A percentile compares a stretch with the other conserved stretches of the same genome.
Conservation (phyloP, 2,888 invertebrate genomes). For the Caenorhabditis sp. region DNA sequence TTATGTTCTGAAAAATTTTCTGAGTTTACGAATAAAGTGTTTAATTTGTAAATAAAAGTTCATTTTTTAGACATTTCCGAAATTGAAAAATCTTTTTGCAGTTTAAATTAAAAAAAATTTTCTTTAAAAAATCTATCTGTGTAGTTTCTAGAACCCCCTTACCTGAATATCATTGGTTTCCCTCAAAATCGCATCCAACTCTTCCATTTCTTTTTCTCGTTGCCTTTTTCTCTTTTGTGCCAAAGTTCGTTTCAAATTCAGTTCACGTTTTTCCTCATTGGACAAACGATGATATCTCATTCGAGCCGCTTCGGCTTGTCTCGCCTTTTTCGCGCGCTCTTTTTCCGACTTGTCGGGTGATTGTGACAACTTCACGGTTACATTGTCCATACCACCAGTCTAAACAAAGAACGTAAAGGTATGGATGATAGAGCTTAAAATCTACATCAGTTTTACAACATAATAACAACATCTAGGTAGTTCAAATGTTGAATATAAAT, state of each 20-base stretch:
- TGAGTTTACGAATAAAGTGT: no score
- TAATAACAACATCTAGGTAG: neutral
- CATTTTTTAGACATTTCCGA: no score
- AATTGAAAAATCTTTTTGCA: no score
- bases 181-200: conserved; percentile 65
- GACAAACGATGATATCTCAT: conserved; percentile 66
- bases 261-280: conserved; percentile 65
- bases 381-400: neutral
- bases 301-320: conserved; percentile 70
- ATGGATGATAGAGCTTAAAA: no score
- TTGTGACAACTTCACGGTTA: conserved; percentile 16
- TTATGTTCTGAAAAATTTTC: no score
- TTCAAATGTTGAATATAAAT: conserved; percentile 12
- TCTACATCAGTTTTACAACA: neutral
- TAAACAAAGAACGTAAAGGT: no score
- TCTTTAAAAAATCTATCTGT: no score
- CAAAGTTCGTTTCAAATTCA: conserved; percentile 68
- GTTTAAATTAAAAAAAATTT: no score
- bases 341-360: conserved; percentile 60
- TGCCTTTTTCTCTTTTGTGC: conserved; percentile 70
- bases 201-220: conserved; percentile 68
- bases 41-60: no score
- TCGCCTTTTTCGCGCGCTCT: conserved; percentile 63
- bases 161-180: conserved; percentile 63
- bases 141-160: conserved; percentile 16